Evolutionary conservation across 2,797 vertebrate genomes (phyloP), one percentile per base, ranked within the genome.

Genomic region (Cuculus canorus): DNA sequence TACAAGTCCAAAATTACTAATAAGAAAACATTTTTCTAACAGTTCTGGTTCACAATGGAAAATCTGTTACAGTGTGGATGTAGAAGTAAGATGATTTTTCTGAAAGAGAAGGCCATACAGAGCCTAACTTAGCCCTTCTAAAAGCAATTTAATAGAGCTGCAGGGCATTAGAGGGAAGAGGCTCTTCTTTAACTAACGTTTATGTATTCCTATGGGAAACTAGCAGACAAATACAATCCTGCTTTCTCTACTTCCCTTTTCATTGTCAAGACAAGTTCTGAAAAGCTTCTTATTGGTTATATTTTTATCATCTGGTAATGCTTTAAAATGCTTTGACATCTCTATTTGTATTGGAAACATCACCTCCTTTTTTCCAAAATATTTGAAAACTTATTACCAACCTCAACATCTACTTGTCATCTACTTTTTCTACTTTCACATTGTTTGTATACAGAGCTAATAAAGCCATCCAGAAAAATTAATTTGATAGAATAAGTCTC

Each of bases 141-240:
- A 94, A 86, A 90, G 32, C 63, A 94, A 76, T 84, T 95, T 79
- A 84, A 61, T 53, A 1, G 1, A 88, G 63, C 85, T 94, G 52
- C 47, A 95, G 73, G 70, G 63, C 77, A 94, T 41, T 57, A 95
- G 75, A 0, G 1, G 80, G 77, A 88, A 90, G 33, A 93, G 11
- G 16, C 8, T 27, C 37, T 78, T 81, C 54, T 39, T 90, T 92
- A 94, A 78, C 45, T 90, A 84, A 69, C 0, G 0, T 11, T 88
- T 90, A 43, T 47, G 23, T 87, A 90, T 77, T 94, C 88, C 56
- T 80, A 10, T 25, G 53, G 88, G 83, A 96, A 90, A 78, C 59
- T 60, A 37, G 33, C 25, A 72, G 70, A 61, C 27, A 81, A 68
- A 79, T 86, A 35, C 52, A 79, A 11, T 63, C 21, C 11, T 71